Evolutionary conservation across 2,113 vertebrate genomes (phyloP).

Genomic region (Emberiza fucata): DNA sequence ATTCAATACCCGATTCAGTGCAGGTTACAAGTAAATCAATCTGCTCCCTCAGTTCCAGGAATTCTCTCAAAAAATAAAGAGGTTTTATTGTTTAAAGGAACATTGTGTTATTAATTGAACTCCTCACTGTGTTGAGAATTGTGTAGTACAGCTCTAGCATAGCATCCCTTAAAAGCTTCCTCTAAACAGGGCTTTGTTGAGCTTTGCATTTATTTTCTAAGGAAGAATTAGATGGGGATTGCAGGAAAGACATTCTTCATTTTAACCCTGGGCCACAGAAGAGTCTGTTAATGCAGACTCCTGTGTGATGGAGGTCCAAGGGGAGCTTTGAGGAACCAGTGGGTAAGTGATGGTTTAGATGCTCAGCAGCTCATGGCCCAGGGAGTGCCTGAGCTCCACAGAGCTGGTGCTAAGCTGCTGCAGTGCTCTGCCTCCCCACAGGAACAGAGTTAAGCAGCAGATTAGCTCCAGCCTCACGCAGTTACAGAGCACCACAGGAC

Average conservation of each 20-base stretch:
- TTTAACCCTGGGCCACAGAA: neutral
- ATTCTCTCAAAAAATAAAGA: neutral
- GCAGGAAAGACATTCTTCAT: neutral
- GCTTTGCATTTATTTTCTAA: neutral
- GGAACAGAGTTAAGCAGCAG: neutral
- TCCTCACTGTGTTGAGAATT: neutral
- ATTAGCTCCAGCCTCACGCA: neutral
- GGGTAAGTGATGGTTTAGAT: neutral
- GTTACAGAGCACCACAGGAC: neutral
- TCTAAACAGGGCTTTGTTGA: neutral
- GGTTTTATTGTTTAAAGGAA: neutral
- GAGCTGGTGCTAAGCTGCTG: neutral
- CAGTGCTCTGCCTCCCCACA: neutral
- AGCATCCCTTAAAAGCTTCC: neutral
- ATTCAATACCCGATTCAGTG: neutral
- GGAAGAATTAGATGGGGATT: neutral
- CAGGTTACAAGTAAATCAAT: neutral
- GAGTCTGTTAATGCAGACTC: neutral
- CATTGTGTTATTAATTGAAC: neutral
- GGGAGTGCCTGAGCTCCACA: neutral
- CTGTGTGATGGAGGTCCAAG: neutral
- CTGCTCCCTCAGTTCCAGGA: neutral
- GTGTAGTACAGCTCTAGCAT: neutral
- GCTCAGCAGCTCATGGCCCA: fast-evolving
- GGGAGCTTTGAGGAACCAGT: neutral